Conservation (phyloP, 2,797 vertebrate genomes). For the Hemitrygon akajei region DNA sequence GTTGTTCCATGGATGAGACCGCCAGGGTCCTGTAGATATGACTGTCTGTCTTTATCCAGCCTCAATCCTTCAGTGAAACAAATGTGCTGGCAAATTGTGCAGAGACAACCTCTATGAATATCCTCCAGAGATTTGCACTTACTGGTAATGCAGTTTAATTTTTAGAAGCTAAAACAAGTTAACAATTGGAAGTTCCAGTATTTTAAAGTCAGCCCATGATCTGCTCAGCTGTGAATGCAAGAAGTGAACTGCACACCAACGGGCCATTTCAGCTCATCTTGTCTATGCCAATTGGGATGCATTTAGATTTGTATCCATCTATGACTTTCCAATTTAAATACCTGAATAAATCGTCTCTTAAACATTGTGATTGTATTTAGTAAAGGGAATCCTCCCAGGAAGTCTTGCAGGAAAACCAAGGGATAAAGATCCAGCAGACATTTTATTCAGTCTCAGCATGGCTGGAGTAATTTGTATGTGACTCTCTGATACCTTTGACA, state of each 20-base stretch:
- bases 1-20: no score
- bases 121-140: background rate
- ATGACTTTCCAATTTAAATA: no score
- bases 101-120: background rate
- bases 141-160: background rate
- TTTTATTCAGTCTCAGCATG: background rate
- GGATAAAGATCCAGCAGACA: background rate
- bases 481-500: background rate
- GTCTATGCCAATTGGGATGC: no score
- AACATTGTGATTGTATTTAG: background rate
- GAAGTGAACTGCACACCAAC: no score
- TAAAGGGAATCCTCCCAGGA: slow-evolving; percentile 11
- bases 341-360: no score
- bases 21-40: background rate
- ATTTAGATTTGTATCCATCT: no score
- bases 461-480: slow-evolving; percentile 5
- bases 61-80: background rate
- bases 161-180: background rate
- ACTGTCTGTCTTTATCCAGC: background rate
- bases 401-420: background rate
- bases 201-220: background rate
- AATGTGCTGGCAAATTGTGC: background rate
- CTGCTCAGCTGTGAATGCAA: slow-evolving; percentile 26
- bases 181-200: background rate
- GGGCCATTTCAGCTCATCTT: no score